Conservation (phyloP, 2,113 vertebrate species). For the Silurus glanis region DNA sequence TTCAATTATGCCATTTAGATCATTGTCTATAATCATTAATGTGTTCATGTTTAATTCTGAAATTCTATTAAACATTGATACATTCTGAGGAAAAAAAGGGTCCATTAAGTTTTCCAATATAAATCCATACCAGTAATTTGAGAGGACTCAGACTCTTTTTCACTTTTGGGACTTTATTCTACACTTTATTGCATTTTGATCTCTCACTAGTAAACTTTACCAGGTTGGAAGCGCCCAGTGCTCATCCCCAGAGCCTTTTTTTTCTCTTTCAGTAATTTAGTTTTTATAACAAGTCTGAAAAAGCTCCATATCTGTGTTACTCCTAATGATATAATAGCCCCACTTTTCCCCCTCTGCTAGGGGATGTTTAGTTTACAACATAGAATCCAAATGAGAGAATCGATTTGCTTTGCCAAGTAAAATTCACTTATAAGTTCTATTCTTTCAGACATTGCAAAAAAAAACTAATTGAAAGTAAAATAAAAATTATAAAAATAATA, state of each 20-base stretch:
- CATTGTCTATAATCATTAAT: not conserved
- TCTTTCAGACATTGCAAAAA: not conserved
- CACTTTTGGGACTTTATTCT: not conserved
- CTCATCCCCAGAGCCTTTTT: constrained; percentile 6
- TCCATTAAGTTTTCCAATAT: not conserved
- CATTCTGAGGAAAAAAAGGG: not conserved
- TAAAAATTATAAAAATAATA: not conserved
- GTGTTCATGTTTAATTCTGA: not conserved
- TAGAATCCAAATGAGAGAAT: constrained; percentile 3
- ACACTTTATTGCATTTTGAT: not conserved
- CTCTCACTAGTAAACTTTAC: constrained; percentile 7
- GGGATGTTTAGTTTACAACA: constrained; percentile 9
- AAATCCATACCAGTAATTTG: not conserved
- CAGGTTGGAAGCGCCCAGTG: not conserved
- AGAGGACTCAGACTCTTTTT: not conserved
- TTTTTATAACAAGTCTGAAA: constrained; percentile 14
- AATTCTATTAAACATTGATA: not conserved
- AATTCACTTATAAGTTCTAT: not conserved
- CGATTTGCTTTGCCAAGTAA: not conserved
- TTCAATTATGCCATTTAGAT: not conserved
- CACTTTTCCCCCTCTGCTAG: not conserved
- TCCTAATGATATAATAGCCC: constrained; percentile 28
- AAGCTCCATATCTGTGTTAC: constrained; percentile 8
- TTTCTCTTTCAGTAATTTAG: constrained; percentile 7
- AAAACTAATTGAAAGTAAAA: not conserved